Base-by-base conservation (phyloP, 2,113 vertebrate species). In the Hydropotes inermis region DNA sequence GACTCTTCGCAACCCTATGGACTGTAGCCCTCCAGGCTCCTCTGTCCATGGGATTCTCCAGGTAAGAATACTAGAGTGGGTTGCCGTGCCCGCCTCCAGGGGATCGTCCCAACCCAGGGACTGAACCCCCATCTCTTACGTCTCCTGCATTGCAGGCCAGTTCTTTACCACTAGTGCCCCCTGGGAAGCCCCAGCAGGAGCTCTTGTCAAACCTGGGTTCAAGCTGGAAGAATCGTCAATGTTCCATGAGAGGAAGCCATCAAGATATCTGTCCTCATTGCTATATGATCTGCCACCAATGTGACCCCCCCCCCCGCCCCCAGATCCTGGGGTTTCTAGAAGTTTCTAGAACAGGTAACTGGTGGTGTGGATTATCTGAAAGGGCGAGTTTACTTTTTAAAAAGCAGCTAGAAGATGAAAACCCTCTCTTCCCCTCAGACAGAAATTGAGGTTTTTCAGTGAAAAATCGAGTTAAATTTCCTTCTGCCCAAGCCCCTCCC, bases 131-230 rank as follows among this genome's bases (percentile, higher is more conserved):
- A 3, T 70, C n/a, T 70, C 67, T 39, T 12, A 70, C 2, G 19
- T 36, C n/a, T 36, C n/a, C 19, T 39, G 19, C 67, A 39, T 39
- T 39, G 67, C n/a, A 39, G 19, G 10, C 67, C 67, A 39, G 67
- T 70, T 39, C n/a, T 39, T 39, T 6, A 70, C 67, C n/a, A 23
- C 19, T 70, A 6, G 19, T 2, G 19, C 64, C 2, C 1, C n/a
- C 10, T 70, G n/a, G n/a, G 10, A 1, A 70, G 67, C 19, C 67
- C 67, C 67, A 23, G 19, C 0, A 0, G 0, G 2, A 19, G 36
- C 30, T n/a, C 25, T 14, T 2, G 0, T 55, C 17, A 43, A 50
- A 43, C 55, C 27, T 21, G 74, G 13, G 4, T 39, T 28, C 2
- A 30, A 67, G 39, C 7, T 64, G 33, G 3, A 12, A 74, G 45